phyloP scores from a whole-genome alignment of 2,888 invertebrate genomes.

The Drosophila hamatofila region DNA sequence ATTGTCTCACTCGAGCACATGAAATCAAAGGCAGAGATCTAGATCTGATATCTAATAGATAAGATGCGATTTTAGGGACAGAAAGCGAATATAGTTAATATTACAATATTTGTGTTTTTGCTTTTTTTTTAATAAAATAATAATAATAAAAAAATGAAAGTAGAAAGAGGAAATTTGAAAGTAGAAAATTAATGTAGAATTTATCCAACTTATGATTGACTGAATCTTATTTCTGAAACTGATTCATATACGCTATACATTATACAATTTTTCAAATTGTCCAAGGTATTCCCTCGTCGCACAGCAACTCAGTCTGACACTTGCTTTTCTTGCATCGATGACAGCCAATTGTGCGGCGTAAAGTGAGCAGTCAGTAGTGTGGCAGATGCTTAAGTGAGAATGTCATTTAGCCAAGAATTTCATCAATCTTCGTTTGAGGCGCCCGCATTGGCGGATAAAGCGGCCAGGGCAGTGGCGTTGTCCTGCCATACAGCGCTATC shows the following conservation, averaged over 20 bases:
- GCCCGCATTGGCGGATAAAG: conserved; percentile 8
- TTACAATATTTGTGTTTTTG: too few species aligned
- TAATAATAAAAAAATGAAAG: too few species aligned
- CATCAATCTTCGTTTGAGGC: conserved; percentile 69
- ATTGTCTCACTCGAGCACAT: neutral
- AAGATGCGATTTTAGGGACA: too few species aligned
- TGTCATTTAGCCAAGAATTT: conserved; percentile 61
- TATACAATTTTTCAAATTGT: too few species aligned
- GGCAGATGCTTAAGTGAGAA: conserved; percentile 32
- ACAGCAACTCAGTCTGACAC: neutral
- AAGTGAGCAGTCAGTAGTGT: conserved; percentile 24
- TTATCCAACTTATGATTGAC: neutral
- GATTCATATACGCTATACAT: too few species aligned
- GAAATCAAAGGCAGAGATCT: neutral
- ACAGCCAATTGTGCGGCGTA: conserved; percentile 24
- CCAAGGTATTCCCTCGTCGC: neutral
- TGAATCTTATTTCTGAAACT: neutral
- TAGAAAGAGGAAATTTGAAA: too few species aligned
- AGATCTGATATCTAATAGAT: too few species aligned
- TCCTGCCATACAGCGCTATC: conserved; percentile 46
- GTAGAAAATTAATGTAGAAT: too few species aligned
- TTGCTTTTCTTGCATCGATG: conserved; percentile 4
- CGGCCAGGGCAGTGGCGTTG: conserved; percentile 18
- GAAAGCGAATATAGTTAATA: too few species aligned
- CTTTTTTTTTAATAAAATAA: too few species aligned